Evolutionary conservation across 2,797 vertebrate species (phyloP), one percentile per base, ranked within the genome.

Genomic region (Carcharodon carcharias): DNA sequence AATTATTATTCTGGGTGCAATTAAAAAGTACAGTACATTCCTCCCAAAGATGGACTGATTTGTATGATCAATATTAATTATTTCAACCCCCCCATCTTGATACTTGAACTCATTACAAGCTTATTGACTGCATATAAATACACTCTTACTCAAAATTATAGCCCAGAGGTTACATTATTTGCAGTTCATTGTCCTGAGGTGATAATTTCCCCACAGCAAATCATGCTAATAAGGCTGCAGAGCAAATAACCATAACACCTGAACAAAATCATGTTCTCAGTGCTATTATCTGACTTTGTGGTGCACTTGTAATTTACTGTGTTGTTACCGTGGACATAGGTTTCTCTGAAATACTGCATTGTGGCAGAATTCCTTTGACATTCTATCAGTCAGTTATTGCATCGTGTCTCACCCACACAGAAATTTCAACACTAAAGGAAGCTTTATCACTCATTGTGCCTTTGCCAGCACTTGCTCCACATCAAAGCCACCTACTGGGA

Each of bases 311-410:
- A 18, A n/a, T 61, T 92, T 58, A 35, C 26, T 61, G 54, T 35
- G 88, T 26, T 61, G 88, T 61, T 35, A 61, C 54, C 31, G 4
- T 61, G 88, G 28, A 91, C 88, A 61, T 35, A 28, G 4, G 11
- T 56, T 56, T 35, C 56, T 91, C 28, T 61, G 88, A 91, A 85
- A 85, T 50, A 50, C 40, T 50, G 82, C 82, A 50, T 50, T 85
- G 45, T 85, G 82, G 18, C 40, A 85, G 40, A 85, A 85, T 85
- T 85, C 80, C 82, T 85, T 85, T 50, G 45, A 50, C 82, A 85
- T 85, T 85, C 82, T 85, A 50, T 85, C 82, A 85, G 82, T 85
- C 82, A 85, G 56, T 91, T 61, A 56, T n/a, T 91, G 54, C 88
- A 91, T 35, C 45, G 40, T 50, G 40, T 50, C 82, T 85, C 82